Evolutionary conservation across 2,113 vertebrate genomes (phyloP), one percentile per base, ranked within the genome.

Genomic region (Saiga tatarica): DNA sequence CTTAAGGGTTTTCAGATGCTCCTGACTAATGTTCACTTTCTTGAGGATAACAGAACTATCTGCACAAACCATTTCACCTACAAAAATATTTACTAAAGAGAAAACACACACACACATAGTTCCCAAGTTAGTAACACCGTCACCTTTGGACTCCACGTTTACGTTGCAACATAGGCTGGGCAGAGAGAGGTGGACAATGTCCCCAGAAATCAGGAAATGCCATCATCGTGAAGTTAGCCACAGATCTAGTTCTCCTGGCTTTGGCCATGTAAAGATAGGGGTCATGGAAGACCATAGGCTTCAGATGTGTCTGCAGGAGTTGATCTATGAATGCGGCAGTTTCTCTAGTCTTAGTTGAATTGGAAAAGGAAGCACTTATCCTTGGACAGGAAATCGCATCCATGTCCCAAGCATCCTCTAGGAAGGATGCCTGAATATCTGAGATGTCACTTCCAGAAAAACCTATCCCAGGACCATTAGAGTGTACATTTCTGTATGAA

Each of bases 181-280:
- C 94, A 90, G 93, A 95, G 15, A 90, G 94, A 26, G 98, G 99
- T 6, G 99, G 98, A 21, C 98, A 94, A 59, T 99, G 99, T 42
- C 99, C 99, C 99, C 99, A 99, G 97, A 99, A 99, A 98, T 99
- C 99, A 0, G 99, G 99, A 97, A 99, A 99, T 28, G 99, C 99
- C 98, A 99, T 45, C 23, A 98, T 98, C 88, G 98, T 99, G 98
- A 99, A 99, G 45, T 97, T 98, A 23, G 99, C 98, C 92, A 99
- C 98, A 87, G 99, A 99, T 79, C 97, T 99, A 55, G 99, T 99
- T 89, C 96, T 50, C 55, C 94, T 93, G 1, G 99, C 99, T 36
- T 98, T 98, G 8, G 98, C 84, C 50, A 98, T 28, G 6, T 99
- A 99, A 62, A 99, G 93, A 8, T 1, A 42, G 94, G 99, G 99